Percentiles rank a stretch among this genome's conserved stretches.
Conservation (phyloP, 2,113 vertebrate species). For the Actenoides hombroni region DNA sequence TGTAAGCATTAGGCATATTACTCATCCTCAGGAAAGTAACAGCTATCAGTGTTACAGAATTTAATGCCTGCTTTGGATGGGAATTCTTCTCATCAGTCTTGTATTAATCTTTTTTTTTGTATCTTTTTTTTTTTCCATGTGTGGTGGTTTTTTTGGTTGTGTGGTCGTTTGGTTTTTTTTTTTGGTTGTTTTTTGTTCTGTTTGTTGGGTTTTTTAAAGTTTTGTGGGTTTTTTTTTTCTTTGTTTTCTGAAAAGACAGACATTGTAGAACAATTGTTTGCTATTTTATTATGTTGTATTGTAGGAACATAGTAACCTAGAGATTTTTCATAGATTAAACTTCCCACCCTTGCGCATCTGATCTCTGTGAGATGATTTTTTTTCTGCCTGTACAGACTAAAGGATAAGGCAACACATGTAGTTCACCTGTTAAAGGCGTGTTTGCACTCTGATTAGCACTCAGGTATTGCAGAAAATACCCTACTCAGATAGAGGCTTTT, state of each 20-base stretch:
- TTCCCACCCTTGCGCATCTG: neutral
- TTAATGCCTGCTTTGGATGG: neutral
- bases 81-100: neutral
- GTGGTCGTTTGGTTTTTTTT: neutral
- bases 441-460: neutral
- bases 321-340: neutral
- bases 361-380: neutral
- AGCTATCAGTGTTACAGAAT: neutral
- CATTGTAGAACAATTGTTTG: neutral
- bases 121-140: neutral
- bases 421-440: neutral
- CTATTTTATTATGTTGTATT: neutral
- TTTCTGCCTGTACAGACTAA: neutral
- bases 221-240: neutral
- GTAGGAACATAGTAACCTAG: neutral
- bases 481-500: neutral
- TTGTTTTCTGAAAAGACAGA: neutral
- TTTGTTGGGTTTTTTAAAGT: neutral
- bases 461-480: neutral
- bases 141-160: no score
- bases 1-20: slow-evolving; percentile 1
- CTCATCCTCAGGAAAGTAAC: slow-evolving; percentile 10
- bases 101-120: neutral
- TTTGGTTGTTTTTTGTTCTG: neutral
- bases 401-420: neutral